A percentile compares a stretch with the other conserved stretches of the same genome.
These are phyloP conservation scores for Corapipo altera DNA, from an alignment of 2,113 vertebrate genomes.

Conservation along the genomic window DNA sequence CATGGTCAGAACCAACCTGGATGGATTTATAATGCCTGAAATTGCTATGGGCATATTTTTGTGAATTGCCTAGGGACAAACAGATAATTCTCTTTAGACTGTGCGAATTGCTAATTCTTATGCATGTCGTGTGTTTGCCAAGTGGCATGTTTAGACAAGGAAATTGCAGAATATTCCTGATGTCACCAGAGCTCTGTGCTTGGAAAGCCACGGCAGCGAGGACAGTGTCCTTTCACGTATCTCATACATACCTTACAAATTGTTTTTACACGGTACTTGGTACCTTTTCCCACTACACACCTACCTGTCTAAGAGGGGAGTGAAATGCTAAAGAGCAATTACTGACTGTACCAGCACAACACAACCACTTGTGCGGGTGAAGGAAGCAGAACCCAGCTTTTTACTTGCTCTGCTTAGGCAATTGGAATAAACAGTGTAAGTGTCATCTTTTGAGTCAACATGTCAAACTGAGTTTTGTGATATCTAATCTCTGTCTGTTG, in stretches of 20 bases:
- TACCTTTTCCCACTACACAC: background rate
- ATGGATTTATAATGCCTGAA: constrained; percentile 65
- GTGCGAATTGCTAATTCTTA: constrained; percentile 58
- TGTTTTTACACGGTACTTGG: background rate
- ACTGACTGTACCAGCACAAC: background rate
- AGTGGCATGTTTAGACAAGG: constrained; percentile 62
- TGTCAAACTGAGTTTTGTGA: background rate
- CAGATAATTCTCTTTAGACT: constrained; percentile 63
- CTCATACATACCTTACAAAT: background rate
- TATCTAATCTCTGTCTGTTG: background rate
- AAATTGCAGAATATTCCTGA: constrained; percentile 59
- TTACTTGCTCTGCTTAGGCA: constrained; percentile 15
- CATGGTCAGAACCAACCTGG: constrained; percentile 73
- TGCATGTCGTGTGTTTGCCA: constrained; percentile 55
- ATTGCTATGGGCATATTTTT: constrained; percentile 67
- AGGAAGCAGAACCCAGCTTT: background rate
- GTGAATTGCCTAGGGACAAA: constrained; percentile 65
- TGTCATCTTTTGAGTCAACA: constrained; percentile 30
- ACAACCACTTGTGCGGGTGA: background rate
- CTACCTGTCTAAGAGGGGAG: background rate
- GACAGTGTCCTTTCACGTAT: background rate
- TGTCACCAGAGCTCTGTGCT: background rate
- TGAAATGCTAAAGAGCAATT: background rate
- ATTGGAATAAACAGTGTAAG: constrained; percentile 15
- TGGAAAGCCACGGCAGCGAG: background rate